Conservation (phyloP, 2,888 invertebrate species). For the Pediacus dermestoides region DNA sequence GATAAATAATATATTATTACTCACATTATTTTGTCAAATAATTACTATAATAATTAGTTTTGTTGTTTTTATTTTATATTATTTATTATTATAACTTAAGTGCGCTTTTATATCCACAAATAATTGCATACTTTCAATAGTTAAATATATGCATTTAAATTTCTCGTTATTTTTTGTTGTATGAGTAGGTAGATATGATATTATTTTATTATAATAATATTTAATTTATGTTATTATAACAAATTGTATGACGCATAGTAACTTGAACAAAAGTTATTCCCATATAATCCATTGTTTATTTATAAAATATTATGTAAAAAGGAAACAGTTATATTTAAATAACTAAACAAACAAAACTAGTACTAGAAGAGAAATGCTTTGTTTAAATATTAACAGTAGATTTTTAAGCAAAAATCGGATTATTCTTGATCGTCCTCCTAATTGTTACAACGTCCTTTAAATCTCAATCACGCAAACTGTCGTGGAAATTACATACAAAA, state of each 20-base stretch:
- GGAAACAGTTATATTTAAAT: constrained; percentile 21
- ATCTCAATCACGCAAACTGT: too few relatives aligned
- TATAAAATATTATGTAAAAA: constrained; percentile 22
- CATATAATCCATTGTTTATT: constrained; percentile 23
- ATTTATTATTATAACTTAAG: constrained; percentile 28
- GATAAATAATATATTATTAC: constrained; percentile 27
- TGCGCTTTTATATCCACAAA: constrained; percentile 24
- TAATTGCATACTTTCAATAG: constrained; percentile 38
- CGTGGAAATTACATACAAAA: too few relatives aligned
- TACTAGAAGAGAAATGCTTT: too few relatives aligned
- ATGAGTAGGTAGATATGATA: too few relatives aligned
- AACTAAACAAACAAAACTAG: too few relatives aligned
- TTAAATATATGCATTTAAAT: constrained; percentile 31
- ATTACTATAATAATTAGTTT: too few relatives aligned
- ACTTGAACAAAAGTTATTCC: constrained; percentile 20
- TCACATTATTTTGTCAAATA: constrained; percentile 26
- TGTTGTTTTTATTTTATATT: constrained; percentile 33
- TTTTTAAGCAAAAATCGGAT: too few relatives aligned
- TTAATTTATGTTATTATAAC: constrained; percentile 22
- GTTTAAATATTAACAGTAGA: too few relatives aligned
- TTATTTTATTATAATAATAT: constrained; percentile 22
- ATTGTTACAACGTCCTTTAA: too few relatives aligned
- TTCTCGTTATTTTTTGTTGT: constrained; percentile 29
- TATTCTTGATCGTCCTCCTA: too few relatives aligned
- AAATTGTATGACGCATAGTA: constrained; percentile 23